Evolutionary conservation across 1,140 invertebrate genomes (phyloP), one percentile per base, ranked within the genome.

Genomic region (Leptoteleia sp.): DNA sequence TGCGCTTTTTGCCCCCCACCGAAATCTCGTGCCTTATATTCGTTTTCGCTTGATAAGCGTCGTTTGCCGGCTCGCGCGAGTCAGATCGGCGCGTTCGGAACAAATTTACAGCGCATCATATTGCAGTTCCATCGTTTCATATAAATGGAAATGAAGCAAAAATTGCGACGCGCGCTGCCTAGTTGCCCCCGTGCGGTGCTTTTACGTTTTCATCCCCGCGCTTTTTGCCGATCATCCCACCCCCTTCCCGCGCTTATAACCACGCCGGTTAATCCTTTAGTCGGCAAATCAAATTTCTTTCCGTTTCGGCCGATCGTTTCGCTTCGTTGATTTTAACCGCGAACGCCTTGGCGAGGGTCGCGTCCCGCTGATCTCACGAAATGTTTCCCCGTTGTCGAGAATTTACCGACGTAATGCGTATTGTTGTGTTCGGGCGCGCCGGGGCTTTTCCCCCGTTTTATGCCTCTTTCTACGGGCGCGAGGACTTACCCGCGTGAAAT

Each of bases 111-210:
- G 38, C 29, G 62, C 13, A 62, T 76, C 72, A 55, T 55, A 62
- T 62, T 76, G 72, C 62, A 55, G 37, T n/a, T n/a, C 35, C 17
- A 54, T 62, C 72, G 72, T 76, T 67, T 61, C 72, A 67, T 67
- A 76, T 67, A 76, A 76, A 76, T 67, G 72, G 72, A 76, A 76
- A 76, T 76, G 72, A 68, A 68, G 62, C 64, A 68, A 68, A 76
- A 76, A 68, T 55, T 43, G 22, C 40, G 33, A 17, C 45, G 47
- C 19, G 19, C 35, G 33, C n/a, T 27, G 37, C 45, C n/a, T 25
- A 17, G 15, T 12, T 6, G 38, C 8, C 5, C 22, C 3, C 22
- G 22, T 25, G 22, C 48, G 48, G 48, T 40, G 40, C 38, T 29
- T 73, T 64, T 57, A 25, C 42, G 59, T 73, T 73, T 73, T 73